Evolutionary conservation across 2,888 invertebrate species (phyloP).

Genomic region (Beris morrisii): DNA sequence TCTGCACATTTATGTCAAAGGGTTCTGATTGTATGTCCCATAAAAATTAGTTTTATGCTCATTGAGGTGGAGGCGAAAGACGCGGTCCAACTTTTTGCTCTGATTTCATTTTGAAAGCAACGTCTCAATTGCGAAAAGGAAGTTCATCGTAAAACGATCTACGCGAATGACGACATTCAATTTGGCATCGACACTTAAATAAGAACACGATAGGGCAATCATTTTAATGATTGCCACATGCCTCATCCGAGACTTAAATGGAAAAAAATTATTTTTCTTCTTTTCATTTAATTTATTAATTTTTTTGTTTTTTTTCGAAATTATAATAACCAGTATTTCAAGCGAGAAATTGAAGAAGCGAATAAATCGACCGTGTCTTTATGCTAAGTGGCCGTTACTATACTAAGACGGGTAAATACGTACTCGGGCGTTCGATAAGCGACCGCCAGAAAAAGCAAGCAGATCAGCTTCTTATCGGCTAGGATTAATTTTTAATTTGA

Average conservation of each 20-base stretch:
- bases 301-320: constrained; percentile 1
- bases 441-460: not conserved
- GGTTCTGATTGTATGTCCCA: not conserved
- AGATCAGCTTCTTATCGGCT: constrained; percentile 6
- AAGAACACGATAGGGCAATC: not conserved
- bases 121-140: constrained; percentile 22
- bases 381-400: constrained; percentile 3
- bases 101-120: constrained; percentile 1
- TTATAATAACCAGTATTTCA: constrained; percentile 21
- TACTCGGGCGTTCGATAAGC: not conserved
- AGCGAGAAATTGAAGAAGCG: constrained; percentile 29
- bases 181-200: not conserved
- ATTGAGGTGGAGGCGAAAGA: not conserved
- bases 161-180: constrained; percentile 6
- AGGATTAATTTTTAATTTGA: constrained; percentile 35
- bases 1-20: not conserved
- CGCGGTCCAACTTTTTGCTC: not conserved
- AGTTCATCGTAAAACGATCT: constrained; percentile 6
- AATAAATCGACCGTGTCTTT: constrained; percentile 15
- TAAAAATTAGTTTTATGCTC: not conserved
- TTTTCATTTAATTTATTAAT: not conserved
- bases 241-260: not conserved
- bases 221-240: constrained; percentile 31
- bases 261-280: not conserved
- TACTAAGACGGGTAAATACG: too few species aligned